phyloP scores from a whole-genome alignment of 2,797 vertebrate genomes.

The Brachymystax lenok region DNA sequence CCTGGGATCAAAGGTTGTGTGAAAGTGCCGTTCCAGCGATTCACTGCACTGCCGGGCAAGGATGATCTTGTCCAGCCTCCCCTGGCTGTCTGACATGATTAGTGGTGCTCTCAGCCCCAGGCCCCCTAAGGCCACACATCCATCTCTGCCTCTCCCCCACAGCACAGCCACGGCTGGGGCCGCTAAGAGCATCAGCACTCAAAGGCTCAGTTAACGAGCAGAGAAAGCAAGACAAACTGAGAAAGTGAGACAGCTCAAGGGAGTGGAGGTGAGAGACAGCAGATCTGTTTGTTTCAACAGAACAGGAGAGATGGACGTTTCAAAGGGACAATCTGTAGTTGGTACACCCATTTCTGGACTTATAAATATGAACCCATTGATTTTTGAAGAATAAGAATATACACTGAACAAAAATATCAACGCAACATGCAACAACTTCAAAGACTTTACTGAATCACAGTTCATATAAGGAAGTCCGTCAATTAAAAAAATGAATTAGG shows the following conservation, averaged over 20 bases:
- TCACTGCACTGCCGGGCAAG: conserved; percentile 72
- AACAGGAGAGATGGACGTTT: conserved; percentile 18
- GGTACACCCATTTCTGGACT: too few relatives aligned
- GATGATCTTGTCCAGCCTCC: conserved; percentile 72
- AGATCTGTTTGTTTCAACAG: conserved; percentile 52
- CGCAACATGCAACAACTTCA: too few relatives aligned
- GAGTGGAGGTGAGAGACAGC: conserved; percentile 28
- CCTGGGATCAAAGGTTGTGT: conserved; percentile 78
- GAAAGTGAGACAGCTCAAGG: conserved; percentile 60
- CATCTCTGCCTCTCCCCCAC: conserved; percentile 55
- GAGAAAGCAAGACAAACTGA: conserved; percentile 52
- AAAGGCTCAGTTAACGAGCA: conserved; percentile 53
- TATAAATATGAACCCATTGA: too few relatives aligned
- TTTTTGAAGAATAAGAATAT: too few relatives aligned
- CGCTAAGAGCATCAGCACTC: conserved; percentile 64
- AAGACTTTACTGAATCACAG: too few relatives aligned
- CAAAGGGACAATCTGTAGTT: not conserved
- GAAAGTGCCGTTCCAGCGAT: conserved; percentile 73
- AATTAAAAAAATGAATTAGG: too few relatives aligned
- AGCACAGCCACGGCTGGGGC: conserved; percentile 52
- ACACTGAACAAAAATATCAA: too few relatives aligned
- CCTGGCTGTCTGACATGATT: conserved; percentile 68
- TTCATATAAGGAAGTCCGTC: too few relatives aligned
- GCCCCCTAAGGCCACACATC: conserved; percentile 68
- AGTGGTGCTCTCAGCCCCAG: conserved; percentile 66